A percentile compares a stretch with the other conserved stretches of the same genome.
phyloP scores from a whole-genome alignment of 2,113 vertebrate genomes.

The Columba janthina region DNA sequence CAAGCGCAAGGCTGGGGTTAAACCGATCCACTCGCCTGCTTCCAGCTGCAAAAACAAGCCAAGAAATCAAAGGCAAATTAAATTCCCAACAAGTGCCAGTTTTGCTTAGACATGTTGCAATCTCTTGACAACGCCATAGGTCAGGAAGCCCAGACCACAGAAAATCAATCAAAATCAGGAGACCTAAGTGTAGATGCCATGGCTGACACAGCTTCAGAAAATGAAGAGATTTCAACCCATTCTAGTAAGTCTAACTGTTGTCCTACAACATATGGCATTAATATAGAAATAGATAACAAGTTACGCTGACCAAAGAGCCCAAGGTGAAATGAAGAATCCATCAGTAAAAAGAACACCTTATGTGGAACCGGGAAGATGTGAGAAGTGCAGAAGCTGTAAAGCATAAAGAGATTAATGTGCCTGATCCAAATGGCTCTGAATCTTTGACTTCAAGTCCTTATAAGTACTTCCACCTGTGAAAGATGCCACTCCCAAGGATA shows the following conservation, averaged over 20 bases:
- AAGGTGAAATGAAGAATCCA: conserved; percentile 26
- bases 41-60: conserved; percentile 69
- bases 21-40: conserved; percentile 68
- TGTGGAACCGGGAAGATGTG: conserved; percentile 1
- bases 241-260: neutral
- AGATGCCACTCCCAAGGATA: neutral
- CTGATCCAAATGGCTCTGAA: neutral
- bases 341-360: conserved; percentile 33
- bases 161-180: neutral
- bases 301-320: neutral
- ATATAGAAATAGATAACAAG: neutral
- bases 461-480: conserved; percentile 57
- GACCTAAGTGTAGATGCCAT: neutral
- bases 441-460: neutral
- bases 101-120: conserved; percentile 54
- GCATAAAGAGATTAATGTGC: neutral
- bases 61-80: conserved; percentile 61
- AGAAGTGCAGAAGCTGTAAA: neutral
- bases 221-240: neutral
- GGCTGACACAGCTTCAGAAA: neutral
- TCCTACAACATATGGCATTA: neutral
- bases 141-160: neutral
- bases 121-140: neutral
- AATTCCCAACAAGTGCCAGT: conserved; percentile 27
- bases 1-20: conserved; percentile 83